Evolutionary conservation across 2,888 invertebrate genomes (phyloP), one percentile per base, ranked within the genome.

Genomic region (Drosophila siamana): DNA sequence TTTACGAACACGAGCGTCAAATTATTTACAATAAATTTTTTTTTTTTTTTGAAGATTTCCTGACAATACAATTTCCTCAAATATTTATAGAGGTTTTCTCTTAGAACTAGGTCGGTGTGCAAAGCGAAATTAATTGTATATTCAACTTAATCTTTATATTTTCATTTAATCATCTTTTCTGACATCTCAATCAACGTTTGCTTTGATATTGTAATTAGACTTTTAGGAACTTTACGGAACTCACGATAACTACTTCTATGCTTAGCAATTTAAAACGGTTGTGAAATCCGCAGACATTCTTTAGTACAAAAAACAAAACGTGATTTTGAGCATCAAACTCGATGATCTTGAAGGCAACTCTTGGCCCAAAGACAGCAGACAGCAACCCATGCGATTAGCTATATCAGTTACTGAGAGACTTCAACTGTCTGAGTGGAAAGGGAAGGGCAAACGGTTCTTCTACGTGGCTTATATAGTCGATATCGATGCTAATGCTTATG

Each of bases 361-460:
- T 36, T 13, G 13, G 24, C 9, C 9, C 13, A 36, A 40, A 48
- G 7, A 13, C 26, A 40, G 22, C 16, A 13, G 1, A 38, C 13
- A 13, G 2, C 8, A 16, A n/a, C n/a, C 28, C 2, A 33, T 4
- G 11, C 16, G 41, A 44, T 26, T 46, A n/a, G n/a, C 9, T 24
- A 46, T n/a, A 36, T 36, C 36, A 46, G 4, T 46, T 8, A 19
- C 38, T 22, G n/a, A n/a, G 28, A 16, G n/a, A 15, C 22, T 22
- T 24, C 13, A 24, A 15, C 28, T 36, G 50, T 6, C 8, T n/a
- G 22, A 19, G 19, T 33, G 5, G 9, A 55, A 68, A 66, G 52
- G 57, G 67, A 48, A 68, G 28, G 67, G 59, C 52, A 52, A 65
- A 47, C 33, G 8, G 24, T 30, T 28, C 28, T 19, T 5, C 13